Conservation (phyloP, 2,888 invertebrate genomes). For the Dendrolimus houi region DNA sequence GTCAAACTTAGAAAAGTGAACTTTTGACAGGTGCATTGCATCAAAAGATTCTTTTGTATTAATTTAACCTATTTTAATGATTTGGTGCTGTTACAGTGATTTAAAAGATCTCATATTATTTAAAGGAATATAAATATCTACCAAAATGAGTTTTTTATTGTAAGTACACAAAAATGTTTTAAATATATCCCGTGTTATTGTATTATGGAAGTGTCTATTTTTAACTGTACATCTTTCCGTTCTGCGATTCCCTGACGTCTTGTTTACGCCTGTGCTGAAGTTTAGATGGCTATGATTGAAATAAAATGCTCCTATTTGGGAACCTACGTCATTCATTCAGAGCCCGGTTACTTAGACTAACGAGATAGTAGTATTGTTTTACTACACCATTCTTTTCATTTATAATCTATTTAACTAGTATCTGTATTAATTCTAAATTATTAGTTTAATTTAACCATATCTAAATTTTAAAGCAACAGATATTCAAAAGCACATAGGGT, state of each 20-base stretch:
- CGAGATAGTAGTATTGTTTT: not conserved
- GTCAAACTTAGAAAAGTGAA: no score
- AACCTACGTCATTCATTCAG: not conserved
- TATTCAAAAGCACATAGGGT: not conserved
- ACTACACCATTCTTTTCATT: no score
- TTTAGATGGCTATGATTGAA: slow-evolving; percentile 19
- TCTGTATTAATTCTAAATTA: no score
- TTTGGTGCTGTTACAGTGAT: slow-evolving; percentile 39
- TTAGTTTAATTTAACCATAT: no score
- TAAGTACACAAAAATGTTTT: slow-evolving; percentile 50
- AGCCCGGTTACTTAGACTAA: not conserved
- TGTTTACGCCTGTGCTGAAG: slow-evolving; percentile 45
- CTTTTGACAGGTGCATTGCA: slow-evolving; percentile 26
- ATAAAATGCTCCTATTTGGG: slow-evolving; percentile 12
- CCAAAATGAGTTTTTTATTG: slow-evolving; percentile 80
- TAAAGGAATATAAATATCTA: slow-evolving; percentile 19
- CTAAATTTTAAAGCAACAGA: not conserved
- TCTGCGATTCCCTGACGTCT: slow-evolving; percentile 36
- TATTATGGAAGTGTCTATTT: slow-evolving; percentile 42
- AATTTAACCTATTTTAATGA: slow-evolving; percentile 40
- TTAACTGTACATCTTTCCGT: slow-evolving; percentile 41
- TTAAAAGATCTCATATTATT: slow-evolving; percentile 21
- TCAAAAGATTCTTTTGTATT: slow-evolving; percentile 16
- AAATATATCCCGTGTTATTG: slow-evolving; percentile 7
- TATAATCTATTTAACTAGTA: no score